phyloP scores from a whole-genome alignment of 2,888 invertebrate genomes.

The Boloria euphrosyne region DNA sequence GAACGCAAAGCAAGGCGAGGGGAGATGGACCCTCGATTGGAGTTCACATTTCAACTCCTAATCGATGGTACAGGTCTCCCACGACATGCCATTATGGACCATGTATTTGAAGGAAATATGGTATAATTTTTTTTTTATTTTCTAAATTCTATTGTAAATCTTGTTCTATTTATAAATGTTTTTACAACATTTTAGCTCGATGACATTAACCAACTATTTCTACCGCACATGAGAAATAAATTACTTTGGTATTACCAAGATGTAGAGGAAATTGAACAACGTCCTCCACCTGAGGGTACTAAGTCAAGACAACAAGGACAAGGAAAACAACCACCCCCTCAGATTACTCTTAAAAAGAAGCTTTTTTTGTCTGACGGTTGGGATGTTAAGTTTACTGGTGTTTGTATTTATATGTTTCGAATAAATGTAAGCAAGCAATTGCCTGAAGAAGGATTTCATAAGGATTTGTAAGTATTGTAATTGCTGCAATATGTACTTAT shows the following conservation, averaged over 20 bases:
- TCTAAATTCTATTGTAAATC: background rate
- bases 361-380: slow-evolving; percentile 93
- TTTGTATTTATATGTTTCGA: slow-evolving; percentile 93
- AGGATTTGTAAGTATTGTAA: slow-evolving; percentile 82
- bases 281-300: slow-evolving; percentile 71
- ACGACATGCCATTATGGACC: slow-evolving; percentile 93
- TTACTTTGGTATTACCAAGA: slow-evolving; percentile 95
- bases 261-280: slow-evolving; percentile 86
- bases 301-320: slow-evolving; percentile 73
- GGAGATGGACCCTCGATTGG: slow-evolving; percentile 95
- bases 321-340: slow-evolving; percentile 71
- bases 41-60: slow-evolving; percentile 93
- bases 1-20: slow-evolving; percentile 94
- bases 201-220: slow-evolving; percentile 92
- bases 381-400: slow-evolving; percentile 90
- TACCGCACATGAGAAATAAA: slow-evolving; percentile 92
- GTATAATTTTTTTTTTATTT: slow-evolving; percentile 14
- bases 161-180: slow-evolving; percentile 20
- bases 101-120: slow-evolving; percentile 94
- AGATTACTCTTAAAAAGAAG: slow-evolving; percentile 85
- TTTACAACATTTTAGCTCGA: slow-evolving; percentile 82
- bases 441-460: slow-evolving; percentile 96
- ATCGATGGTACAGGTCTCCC: slow-evolving; percentile 92
- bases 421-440: slow-evolving; percentile 92
- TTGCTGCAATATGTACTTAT: background rate